Conservation (phyloP, 1,140 invertebrate species). For the Drosophila cardini region DNA sequence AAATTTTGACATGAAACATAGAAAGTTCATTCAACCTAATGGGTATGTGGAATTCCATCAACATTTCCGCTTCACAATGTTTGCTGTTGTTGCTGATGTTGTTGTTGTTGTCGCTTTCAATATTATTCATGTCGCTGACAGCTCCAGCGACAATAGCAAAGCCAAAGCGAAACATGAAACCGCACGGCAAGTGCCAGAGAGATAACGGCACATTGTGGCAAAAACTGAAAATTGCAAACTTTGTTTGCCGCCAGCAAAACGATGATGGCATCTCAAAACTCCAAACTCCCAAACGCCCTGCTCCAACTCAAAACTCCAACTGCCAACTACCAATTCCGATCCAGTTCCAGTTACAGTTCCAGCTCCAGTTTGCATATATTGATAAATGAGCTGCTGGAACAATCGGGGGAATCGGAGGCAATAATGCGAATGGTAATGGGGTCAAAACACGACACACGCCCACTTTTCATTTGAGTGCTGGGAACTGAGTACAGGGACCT, state of each 20-base stretch:
- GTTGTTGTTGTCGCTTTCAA: conserved; percentile 71
- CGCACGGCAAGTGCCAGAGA: conserved; percentile 62
- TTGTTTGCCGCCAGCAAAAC: conserved; percentile 45
- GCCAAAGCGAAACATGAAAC: conserved; percentile 76
- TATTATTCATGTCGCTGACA: conserved; percentile 81
- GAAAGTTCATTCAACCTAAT: conserved; percentile 18
- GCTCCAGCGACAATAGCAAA: conserved; percentile 56
- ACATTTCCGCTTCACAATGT: conserved; percentile 7
- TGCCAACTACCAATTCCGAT: conserved; percentile 3
- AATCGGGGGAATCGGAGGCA: background rate
- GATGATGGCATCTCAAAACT: conserved; percentile 12
- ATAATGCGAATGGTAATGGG: conserved; percentile 33
- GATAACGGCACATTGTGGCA: conserved; percentile 73
- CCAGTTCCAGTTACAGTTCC: conserved; percentile 15
- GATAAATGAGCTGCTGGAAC: conserved; percentile 55
- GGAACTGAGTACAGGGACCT: conserved; percentile 6
- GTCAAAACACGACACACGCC: conserved; percentile 49
- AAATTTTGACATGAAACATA: background rate
- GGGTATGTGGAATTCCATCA: conserved; percentile 32
- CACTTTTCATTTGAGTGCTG: conserved; percentile 24
- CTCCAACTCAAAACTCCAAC: background rate
- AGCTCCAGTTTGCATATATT: conserved; percentile 56
- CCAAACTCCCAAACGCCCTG: background rate
- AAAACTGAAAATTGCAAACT: conserved; percentile 38
- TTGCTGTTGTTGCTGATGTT: conserved; percentile 18